A percentile compares a stretch with the other conserved stretches of the same genome.
Evolutionary conservation across 2,797 vertebrate species (phyloP).

Genomic region (Paguma larvata): DNA sequence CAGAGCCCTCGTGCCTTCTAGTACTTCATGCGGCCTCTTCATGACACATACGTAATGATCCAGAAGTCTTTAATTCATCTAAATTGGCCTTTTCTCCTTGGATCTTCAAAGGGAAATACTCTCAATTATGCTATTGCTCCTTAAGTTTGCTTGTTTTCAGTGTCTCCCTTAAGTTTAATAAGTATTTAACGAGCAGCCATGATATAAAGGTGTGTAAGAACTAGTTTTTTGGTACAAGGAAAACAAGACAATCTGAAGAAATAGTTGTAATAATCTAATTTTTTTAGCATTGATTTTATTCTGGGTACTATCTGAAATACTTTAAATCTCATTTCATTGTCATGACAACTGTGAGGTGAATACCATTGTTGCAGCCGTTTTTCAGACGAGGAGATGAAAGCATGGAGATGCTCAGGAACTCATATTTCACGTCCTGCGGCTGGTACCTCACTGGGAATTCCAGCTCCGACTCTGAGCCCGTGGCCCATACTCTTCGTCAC

Average conservation of each 20-base stretch:
- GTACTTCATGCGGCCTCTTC: neutral
- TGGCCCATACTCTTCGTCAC: neutral
- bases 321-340: neutral
- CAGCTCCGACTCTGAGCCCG: neutral
- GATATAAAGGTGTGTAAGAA: constrained; percentile 23
- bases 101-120: neutral
- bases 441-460: neutral
- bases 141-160: constrained; percentile 47
- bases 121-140: neutral
- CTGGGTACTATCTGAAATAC: neutral
- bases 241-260: neutral
- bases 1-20: neutral
- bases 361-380: neutral
- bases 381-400: constrained; percentile 30
- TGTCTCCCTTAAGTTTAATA: constrained; percentile 37
- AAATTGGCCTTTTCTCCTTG: neutral
- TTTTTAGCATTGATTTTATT: constrained; percentile 34
- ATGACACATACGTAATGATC: neutral
- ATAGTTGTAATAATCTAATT: neutral
- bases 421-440: neutral
- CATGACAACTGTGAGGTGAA: neutral
- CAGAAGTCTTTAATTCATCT: neutral
- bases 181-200: constrained; percentile 41
- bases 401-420: neutral
- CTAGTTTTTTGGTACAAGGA: constrained; percentile 41